These are phyloP conservation scores for Chloroceryle amazona DNA, from an alignment of 2,797 vertebrate genomes.

Conservation along the genomic window DNA sequence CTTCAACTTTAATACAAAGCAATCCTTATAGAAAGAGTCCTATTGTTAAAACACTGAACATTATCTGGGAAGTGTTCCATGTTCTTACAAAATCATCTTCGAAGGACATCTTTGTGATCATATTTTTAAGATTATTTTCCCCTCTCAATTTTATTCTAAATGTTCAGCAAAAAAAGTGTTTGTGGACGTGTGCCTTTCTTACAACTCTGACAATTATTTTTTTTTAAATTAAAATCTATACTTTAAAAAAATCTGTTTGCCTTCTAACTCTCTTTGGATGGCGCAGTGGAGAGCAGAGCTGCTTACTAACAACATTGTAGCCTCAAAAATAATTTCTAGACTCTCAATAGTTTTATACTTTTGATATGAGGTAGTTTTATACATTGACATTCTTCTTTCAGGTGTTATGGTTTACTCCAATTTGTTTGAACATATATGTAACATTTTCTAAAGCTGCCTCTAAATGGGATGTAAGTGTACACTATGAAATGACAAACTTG, in stretches of 20 bases:
- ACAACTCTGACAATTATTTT: not conserved
- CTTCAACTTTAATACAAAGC: not conserved
- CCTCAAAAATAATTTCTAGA: not conserved
- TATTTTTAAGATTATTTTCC: not conserved
- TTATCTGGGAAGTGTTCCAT: not conserved
- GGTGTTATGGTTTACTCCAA: not conserved
- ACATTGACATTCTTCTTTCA: not conserved
- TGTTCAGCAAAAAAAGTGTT: not conserved
- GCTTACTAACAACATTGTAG: not conserved
- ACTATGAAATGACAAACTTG: not conserved
- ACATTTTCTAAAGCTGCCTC: not conserved
- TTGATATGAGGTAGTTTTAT: not conserved
- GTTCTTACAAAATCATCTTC: not conserved
- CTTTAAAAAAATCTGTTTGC: not conserved
- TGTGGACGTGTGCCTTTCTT: not conserved
- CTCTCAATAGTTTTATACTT: not conserved
- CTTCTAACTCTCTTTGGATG: not conserved
- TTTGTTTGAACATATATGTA: not conserved
- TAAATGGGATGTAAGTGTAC: not conserved
- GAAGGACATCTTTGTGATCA: not conserved
- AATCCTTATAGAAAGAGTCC: not conserved
- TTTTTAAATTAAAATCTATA: not conserved
- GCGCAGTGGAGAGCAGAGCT: not conserved
- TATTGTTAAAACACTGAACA: not conserved
- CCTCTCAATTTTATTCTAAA: not conserved